phyloP scores from a whole-genome alignment of 2,888 invertebrate species.

The Tinea trinotella region DNA sequence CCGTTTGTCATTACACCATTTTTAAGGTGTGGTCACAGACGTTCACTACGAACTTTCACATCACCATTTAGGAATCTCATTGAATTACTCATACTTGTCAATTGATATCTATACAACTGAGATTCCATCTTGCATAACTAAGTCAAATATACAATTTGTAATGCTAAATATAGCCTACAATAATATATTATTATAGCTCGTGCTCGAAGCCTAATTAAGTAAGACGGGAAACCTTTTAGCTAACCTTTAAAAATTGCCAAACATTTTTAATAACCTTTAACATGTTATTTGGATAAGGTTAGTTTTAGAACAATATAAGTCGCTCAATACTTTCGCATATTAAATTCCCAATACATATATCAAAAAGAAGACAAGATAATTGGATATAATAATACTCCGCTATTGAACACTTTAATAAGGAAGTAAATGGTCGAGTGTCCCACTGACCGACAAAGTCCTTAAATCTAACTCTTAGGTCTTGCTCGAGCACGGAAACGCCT shows the following conservation, averaged over 20 bases:
- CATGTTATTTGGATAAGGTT: no score
- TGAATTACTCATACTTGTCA: neutral
- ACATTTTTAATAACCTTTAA: no score
- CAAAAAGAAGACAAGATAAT: conserved; percentile 34
- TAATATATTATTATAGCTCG: no score
- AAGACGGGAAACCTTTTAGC: no score
- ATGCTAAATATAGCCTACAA: no score
- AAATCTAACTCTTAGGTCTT: conserved; percentile 36
- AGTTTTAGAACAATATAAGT: neutral
- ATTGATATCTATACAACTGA: neutral
- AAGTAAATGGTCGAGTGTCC: conserved; percentile 34
- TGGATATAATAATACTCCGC: conserved; percentile 29
- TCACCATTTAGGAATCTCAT: neutral
- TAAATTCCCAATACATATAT: neutral
- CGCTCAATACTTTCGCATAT: neutral
- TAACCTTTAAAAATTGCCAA: no score
- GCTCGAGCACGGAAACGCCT: conserved; percentile 38
- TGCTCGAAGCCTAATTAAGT: no score
- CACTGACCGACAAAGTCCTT: conserved; percentile 51
- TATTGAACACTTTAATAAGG: conserved; percentile 27
- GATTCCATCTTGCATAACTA: neutral
- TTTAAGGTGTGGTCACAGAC: neutral
- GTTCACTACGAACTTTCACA: neutral
- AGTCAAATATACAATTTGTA: neutral
- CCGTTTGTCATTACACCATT: neutral